Evolutionary conservation across 2,113 vertebrate species (phyloP).

Genomic region (Chunga burmeisteri): DNA sequence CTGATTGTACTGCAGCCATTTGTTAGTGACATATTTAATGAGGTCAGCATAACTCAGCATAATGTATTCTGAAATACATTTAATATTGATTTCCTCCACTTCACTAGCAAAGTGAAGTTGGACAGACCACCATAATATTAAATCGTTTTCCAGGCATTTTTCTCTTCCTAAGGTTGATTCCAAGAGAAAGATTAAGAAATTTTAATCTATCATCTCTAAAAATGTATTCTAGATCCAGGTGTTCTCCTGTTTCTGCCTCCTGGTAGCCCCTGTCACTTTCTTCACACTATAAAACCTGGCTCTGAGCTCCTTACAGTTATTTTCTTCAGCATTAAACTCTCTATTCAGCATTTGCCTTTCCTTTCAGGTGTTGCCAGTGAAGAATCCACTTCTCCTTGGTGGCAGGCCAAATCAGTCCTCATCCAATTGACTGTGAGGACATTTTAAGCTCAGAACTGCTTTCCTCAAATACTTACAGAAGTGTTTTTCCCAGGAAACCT

Average conservation of each 20-base stretch:
- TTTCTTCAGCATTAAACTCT: neutral
- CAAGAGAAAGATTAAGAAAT: slow-evolving; percentile 26
- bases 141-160: neutral
- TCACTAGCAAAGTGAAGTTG: neutral
- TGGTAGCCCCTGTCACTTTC: neutral
- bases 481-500: slow-evolving; percentile 50
- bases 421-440: neutral
- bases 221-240: neutral
- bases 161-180: slow-evolving; percentile 17
- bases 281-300: neutral
- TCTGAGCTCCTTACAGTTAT: neutral
- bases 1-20: neutral
- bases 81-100: slow-evolving; percentile 44
- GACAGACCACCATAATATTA: neutral
- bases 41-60: slow-evolving; percentile 45
- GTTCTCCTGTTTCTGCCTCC: neutral
- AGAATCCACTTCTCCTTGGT: neutral
- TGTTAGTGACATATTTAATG: slow-evolving; percentile 27
- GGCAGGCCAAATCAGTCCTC: neutral
- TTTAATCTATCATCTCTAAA: slow-evolving; percentile 3
- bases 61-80: slow-evolving; percentile 36
- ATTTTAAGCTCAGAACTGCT: slow-evolving; percentile 1
- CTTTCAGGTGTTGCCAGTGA: slow-evolving; percentile 37
- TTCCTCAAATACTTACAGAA: slow-evolving; percentile 25
- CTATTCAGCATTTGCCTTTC: neutral